Evolutionary conservation across 1,140 invertebrate species (phyloP), one percentile per base, ranked within the genome.

Genomic region (Coenobita brevimanus): DNA sequence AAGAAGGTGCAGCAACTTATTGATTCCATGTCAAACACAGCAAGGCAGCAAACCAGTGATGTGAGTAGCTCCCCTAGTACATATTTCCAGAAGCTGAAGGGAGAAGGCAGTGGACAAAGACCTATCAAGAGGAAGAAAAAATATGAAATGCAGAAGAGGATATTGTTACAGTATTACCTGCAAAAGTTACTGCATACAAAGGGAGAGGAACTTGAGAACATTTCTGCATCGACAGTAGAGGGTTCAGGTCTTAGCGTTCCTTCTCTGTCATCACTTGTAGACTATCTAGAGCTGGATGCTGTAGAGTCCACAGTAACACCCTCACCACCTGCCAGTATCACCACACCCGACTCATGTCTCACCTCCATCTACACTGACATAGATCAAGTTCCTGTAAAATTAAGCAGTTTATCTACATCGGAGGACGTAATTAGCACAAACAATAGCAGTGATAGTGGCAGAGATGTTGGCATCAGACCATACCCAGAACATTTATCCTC

Each of bases 141-240:
- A 33, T 85, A 38, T 85, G 82, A 85, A 64, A 38, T 76, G 36
- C 50, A 85, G 71, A 85, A 78, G 57, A 75, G 64, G 30, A 54
- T 62, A 17, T 0, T 85, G 8, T 30, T 85, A 27, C 33, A 76
- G 15, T 78, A 57, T 24, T 85, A 85, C 82, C 54, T 85, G 21
- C 33, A 78, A 33, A 78, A 78, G 38, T 46, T 85, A 17, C 24
- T 85, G 17, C 10, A 85, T 4, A 64, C 64, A 57, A 85, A 46
- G 33, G 82, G 71, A 2, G 50, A 64, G n/a, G 71, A 85, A 24
- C 17, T 62, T 13, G 17, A 27, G 21, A 60, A 85, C 41, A 38
- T 85, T 15, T 76, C 71, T 24, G 73, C 82, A 43, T 85, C 71
- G 21, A 78, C 82, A 27, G 82, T 85, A n/a, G 82, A 85, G 75